Percentiles rank a stretch among this genome's conserved stretches.
These are phyloP conservation scores for Tetheella fluctuosa DNA, from an alignment of 2,888 invertebrate species.

Conservation along the genomic window DNA sequence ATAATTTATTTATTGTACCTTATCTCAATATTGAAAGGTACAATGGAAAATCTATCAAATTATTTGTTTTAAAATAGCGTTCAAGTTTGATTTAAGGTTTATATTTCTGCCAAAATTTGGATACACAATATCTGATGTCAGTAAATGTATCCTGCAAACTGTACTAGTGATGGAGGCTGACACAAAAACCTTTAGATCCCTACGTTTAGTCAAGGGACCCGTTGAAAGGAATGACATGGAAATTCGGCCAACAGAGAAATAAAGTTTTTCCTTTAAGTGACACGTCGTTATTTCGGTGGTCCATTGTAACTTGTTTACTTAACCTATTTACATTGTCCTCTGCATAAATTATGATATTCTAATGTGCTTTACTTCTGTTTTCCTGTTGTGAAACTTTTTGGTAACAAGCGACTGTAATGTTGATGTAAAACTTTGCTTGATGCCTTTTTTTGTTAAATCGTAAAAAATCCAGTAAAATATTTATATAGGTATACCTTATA, in stretches of 20 bases:
- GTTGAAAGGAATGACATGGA: slow-evolving; percentile 32
- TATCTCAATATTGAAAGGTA: background rate
- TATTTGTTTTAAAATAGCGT: background rate
- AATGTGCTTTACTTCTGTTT: slow-evolving; percentile 7
- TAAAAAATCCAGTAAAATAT: too few species aligned
- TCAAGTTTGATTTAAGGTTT: background rate
- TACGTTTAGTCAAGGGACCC: slow-evolving; percentile 27
- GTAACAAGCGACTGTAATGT: background rate
- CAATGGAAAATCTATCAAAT: background rate
- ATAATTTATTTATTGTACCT: background rate
- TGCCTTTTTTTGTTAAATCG: background rate
- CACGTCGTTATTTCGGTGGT: slow-evolving; percentile 15
- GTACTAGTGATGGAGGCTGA: slow-evolving; percentile 8
- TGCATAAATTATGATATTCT: slow-evolving; percentile 5
- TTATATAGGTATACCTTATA: too few species aligned
- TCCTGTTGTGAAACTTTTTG: slow-evolving; percentile 2
- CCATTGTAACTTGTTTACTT: slow-evolving; percentile 10
- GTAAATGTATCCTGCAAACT: slow-evolving; percentile 3
- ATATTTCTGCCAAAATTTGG: background rate
- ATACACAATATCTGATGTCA: slow-evolving; percentile 6
- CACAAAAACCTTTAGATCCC: slow-evolving; percentile 10
- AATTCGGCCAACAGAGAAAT: slow-evolving; percentile 29
- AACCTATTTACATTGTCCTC: slow-evolving; percentile 9
- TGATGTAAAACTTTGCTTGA: slow-evolving; percentile 1
- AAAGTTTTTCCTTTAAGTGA: slow-evolving; percentile 32